A percentile compares a stretch with the other conserved stretches of the same genome.
Conservation (phyloP, 2,797 vertebrate species). For the Limosa lapponica region DNA sequence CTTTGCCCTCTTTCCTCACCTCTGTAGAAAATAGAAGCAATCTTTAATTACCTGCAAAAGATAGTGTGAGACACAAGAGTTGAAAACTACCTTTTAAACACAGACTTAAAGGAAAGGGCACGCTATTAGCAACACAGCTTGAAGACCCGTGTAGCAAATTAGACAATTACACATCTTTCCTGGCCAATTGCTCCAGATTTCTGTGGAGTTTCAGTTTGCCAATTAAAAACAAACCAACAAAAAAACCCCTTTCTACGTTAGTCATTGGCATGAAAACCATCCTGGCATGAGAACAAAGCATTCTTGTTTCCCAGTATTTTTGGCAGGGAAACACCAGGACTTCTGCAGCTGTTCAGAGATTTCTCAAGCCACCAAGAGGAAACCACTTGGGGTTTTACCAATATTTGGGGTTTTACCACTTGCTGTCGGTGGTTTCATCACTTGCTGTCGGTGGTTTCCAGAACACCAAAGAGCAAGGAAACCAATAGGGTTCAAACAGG, state of each 20-base stretch:
- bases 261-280: neutral
- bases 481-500: rapidly evolving
- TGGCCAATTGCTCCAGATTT: neutral
- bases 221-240: neutral
- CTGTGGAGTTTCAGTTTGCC: neutral
- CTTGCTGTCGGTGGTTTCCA: neutral
- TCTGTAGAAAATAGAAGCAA: neutral
- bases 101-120: constrained; percentile 2
- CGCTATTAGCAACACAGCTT: constrained; percentile 15
- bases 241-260: neutral
- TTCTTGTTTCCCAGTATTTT: neutral
- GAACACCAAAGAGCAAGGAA: neutral
- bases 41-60: neutral
- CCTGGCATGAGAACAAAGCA: neutral
- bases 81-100: constrained; percentile 9
- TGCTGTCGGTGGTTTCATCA: neutral
- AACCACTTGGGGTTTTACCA: rapidly evolving
- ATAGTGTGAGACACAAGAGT: neutral
- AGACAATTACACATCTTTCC: neutral
- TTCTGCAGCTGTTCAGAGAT: neutral
- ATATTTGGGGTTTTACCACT: neutral
- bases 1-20: neutral
- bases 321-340: neutral
- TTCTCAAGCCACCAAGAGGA: neutral
- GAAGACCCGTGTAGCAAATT: constrained; percentile 12